Conservation (phyloP, 2,797 vertebrate genomes). For the Halcyon leucocephala region DNA sequence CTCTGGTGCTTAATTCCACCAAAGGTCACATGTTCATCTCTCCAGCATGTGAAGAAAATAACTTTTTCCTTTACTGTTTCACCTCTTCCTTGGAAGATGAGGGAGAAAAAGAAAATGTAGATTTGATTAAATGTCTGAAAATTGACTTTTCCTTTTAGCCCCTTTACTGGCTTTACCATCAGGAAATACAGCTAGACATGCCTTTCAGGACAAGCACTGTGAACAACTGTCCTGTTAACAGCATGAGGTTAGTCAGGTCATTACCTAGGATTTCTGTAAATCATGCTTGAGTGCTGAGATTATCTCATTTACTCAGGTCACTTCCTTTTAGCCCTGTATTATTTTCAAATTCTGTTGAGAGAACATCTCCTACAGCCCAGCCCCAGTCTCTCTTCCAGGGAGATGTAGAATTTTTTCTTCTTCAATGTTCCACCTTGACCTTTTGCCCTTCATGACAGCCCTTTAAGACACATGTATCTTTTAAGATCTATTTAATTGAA, state of each 20-base stretch:
- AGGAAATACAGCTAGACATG: not conserved
- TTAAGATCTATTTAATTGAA: not conserved
- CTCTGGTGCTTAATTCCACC: not conserved
- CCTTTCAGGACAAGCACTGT: not conserved
- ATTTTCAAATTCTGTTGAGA: not conserved
- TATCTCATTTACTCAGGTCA: not conserved
- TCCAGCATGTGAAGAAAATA: too few species aligned
- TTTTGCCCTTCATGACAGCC: not conserved
- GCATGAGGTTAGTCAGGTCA: fast-evolving
- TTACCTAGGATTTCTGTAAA: not conserved
- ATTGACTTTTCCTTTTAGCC: not conserved
- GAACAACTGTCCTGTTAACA: not conserved
- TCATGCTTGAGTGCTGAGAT: not conserved
- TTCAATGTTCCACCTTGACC: not conserved
- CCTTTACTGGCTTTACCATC: not conserved
- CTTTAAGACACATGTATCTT: not conserved
- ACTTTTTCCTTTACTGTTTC: not conserved
- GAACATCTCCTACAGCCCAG: not conserved
- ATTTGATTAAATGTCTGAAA: not conserved
- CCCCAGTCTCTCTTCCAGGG: not conserved
- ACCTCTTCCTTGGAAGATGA: not conserved
- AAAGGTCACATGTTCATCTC: fast-evolving
- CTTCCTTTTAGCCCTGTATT: not conserved
- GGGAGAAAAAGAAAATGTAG: not conserved
- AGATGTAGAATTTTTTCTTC: not conserved